Evolutionary conservation across 2,888 invertebrate species (phyloP), one percentile per base, ranked within the genome.

Genomic region (Volucella inflata): DNA sequence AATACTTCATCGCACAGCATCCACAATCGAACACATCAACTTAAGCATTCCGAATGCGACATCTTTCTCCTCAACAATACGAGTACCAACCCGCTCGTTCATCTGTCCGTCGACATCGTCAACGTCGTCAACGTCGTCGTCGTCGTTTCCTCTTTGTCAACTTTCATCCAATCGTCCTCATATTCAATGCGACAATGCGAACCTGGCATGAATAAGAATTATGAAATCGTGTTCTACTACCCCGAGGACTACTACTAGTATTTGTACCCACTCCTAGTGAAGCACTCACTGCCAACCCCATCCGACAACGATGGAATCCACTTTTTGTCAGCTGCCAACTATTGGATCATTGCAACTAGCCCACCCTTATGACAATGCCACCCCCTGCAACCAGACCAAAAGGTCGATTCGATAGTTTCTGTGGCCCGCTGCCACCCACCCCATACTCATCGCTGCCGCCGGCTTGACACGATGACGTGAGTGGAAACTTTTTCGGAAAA

Each of bases 181-280:
- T 72, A 71, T 81, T 85, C 81, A 72, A 81, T 76, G 85, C 85
- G 81, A 81, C 76, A 75, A 81, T 76, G 65, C 67, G 87, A 82
- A 87, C 87, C 68, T 85, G 87, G 70, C 59, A 82, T 82, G 87
- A 87, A 87, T 87, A 87, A 82, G 87, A 87, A 87, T 87, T 82
- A 87, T 87, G 82, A 65, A 82, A 82, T 72, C 79, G 50, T 67
- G 55, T 76, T 76, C 65, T 48, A 51, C 81, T 38, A 79, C 30
- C 67, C 16, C 53, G 44, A 50, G 60, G 40, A 57, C 70, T 57
- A 48, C 12, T 30, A 16, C 38, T 51, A 36, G 72, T 60, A 38
- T 16, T 51, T 16, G 30, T 30, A 30, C 30, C 30, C 30, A 30
- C 30, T 30, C 0, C 30, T 30, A 6, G 30, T n/a, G 11, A 16